Percentiles rank a stretch among this genome's conserved stretches.
Evolutionary conservation across 2,888 invertebrate species (phyloP).

Genomic region (Itoplectis maculator): DNA sequence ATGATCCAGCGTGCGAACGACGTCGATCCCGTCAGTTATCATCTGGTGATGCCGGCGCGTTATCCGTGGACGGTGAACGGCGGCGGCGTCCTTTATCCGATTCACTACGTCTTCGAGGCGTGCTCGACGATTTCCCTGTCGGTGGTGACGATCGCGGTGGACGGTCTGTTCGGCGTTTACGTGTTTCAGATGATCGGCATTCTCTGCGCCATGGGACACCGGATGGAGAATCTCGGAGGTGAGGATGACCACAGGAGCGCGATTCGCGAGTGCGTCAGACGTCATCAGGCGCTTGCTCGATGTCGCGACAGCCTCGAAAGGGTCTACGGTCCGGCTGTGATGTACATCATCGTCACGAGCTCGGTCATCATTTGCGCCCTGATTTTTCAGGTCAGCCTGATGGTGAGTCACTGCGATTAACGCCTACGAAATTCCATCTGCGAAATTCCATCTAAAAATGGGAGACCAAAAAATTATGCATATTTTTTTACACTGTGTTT

Average conservation of each 20-base stretch:
- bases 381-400: conserved; percentile 50
- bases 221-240: conserved; percentile 36
- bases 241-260: conserved; percentile 15
- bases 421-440: background rate
- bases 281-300: conserved; percentile 31
- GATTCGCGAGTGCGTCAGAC: conserved; percentile 49
- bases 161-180: conserved; percentile 72
- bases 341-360: conserved; percentile 47
- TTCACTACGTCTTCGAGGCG: conserved; percentile 66
- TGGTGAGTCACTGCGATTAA: conserved; percentile 15
- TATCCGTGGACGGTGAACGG: conserved; percentile 69
- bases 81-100: conserved; percentile 59
- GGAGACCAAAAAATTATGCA: too few species aligned
- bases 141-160: conserved; percentile 66
- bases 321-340: conserved; percentile 61
- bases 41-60: conserved; percentile 57
- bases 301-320: conserved; percentile 50
- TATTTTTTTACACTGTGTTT: too few species aligned
- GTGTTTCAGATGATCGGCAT: conserved; percentile 66
- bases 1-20: conserved; percentile 37
- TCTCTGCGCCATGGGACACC: conserved; percentile 53
- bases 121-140: conserved; percentile 29
- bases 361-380: conserved; percentile 52
- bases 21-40: conserved; percentile 47
- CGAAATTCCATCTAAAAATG: background rate